phyloP scores from a whole-genome alignment of 2,888 invertebrate species.

The Salticus scenicus region DNA sequence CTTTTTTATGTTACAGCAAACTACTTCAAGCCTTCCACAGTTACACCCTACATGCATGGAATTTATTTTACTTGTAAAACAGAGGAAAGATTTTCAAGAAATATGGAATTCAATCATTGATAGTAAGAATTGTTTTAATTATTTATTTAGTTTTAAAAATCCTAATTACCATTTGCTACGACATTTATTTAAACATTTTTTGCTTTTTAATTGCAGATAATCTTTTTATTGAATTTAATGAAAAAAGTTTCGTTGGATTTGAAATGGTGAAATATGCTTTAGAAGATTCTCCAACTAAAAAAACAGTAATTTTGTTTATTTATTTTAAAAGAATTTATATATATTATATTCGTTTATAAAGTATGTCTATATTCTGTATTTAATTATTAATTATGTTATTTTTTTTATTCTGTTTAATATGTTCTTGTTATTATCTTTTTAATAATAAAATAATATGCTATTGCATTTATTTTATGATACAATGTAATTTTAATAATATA shows the following conservation, averaged over 20 bases:
- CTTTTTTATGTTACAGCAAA: constrained; percentile 49
- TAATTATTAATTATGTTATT: too few relatives aligned
- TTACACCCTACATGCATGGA: constrained; percentile 65
- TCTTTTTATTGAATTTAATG: constrained; percentile 56
- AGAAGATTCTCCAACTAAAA: constrained; percentile 25
- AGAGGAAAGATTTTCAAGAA: constrained; percentile 44
- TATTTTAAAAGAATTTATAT: too few relatives aligned
- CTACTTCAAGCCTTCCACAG: constrained; percentile 57
- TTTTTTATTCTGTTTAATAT: too few relatives aligned
- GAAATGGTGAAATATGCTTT: constrained; percentile 64
- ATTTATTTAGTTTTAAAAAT: background rate
- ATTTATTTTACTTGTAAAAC: constrained; percentile 27
- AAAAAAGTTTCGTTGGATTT: constrained; percentile 68
- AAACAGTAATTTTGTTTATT: constrained; percentile 48
- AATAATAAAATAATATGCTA: too few relatives aligned
- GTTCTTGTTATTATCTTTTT: too few relatives aligned
- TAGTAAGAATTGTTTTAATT: constrained; percentile 29
- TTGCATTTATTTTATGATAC: too few relatives aligned
- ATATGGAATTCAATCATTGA: constrained; percentile 65
- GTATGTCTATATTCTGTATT: too few relatives aligned
- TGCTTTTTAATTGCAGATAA: constrained; percentile 41
- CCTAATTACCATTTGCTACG: constrained; percentile 18
- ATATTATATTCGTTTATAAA: too few relatives aligned
- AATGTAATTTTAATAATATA: too few relatives aligned
- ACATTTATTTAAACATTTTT: background rate